phyloP scores from a whole-genome alignment of 2,113 vertebrate genomes.

The Cyprinus carpio region DNA sequence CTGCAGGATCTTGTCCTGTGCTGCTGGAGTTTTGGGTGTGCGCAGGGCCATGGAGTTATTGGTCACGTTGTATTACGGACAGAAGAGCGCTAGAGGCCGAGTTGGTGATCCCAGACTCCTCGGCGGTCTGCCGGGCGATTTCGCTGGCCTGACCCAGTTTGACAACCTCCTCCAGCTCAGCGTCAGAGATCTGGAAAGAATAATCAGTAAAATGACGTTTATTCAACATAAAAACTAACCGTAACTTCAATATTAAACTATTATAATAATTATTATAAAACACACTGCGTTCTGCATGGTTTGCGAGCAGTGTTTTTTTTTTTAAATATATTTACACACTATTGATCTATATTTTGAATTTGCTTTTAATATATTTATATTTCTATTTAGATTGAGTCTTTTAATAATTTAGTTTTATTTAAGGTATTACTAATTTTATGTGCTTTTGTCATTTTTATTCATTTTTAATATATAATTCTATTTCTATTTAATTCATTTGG shows the following conservation, averaged over 20 bases:
- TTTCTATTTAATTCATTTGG: too few species aligned
- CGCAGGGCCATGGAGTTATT: constrained; percentile 86
- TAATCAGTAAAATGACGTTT: neutral
- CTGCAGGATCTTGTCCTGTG: constrained; percentile 95
- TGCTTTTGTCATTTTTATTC: too few species aligned
- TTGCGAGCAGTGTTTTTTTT: too few species aligned
- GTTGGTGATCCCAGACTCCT: constrained; percentile 94
- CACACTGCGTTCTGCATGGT: too few species aligned
- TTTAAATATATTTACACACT: too few species aligned
- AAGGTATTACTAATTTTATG: too few species aligned
- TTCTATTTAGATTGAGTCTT: too few species aligned
- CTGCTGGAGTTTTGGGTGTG: constrained; percentile 92
- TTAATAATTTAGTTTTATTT: neutral
- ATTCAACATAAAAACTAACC: neutral
- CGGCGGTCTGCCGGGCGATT: constrained; percentile 92
- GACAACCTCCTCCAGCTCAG: constrained; percentile 94
- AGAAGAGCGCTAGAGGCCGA: constrained; percentile 95
- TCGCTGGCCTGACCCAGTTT: constrained; percentile 97
- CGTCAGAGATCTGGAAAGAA: constrained; percentile 87
- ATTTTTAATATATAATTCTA: too few species aligned
- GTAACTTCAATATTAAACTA: neutral
- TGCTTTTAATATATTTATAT: too few species aligned
- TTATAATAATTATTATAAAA: too few species aligned
- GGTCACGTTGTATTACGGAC: constrained; percentile 93
- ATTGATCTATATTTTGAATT: neutral